Evolutionary conservation across 2,888 invertebrate species (phyloP), one percentile per base, ranked within the genome.

Genomic region (Amblyjoppa fuscipennis): DNA sequence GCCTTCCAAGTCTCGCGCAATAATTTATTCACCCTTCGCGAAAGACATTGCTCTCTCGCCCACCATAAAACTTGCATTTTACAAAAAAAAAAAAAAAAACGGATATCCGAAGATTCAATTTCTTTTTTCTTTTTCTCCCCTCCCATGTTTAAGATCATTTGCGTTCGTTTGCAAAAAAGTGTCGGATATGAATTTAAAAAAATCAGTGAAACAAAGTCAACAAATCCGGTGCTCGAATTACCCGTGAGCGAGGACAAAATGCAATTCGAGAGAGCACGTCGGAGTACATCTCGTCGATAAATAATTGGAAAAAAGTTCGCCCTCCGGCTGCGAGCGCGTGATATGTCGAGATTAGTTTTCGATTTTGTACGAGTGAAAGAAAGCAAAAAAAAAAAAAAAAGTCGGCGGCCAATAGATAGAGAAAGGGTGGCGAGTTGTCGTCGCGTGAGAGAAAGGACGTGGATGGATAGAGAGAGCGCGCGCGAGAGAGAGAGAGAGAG

Each of bases 321-420:
- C 56, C 51, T 45, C 45, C 45, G 25, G 38, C 81, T 75, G 80
- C 56, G 53, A 71, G 64, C 74, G 68, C 69, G 73, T 73, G 74
- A 83, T 81, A 85, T 73, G 68, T 70, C 76, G 85, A 80, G 85
- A 79, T 82, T 79, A 70, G 83, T 68, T 70, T 25, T 71, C 56
- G 73, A 81, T 81, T 74, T 68, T 64, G 73, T 73, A 73, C 73
- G 73, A 13, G 73, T n/a, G 51, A 66, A 28, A 51, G 28, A 59
- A 59, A 59, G 45, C 38, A 20, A 75, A 49, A 49, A 64, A 38
- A 38, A 77, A 82, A 73, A 82, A 78, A 82, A 76, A 68, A 28
- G 66, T 45, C 41, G 45, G 69, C 68, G 38, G 25, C 69, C 69
- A 75, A 61, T 51, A 77, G 31, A 80, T 59, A 61, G 61, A 80